Conservation (phyloP, 2,888 invertebrate genomes). For the Frankliniella fusca region DNA sequence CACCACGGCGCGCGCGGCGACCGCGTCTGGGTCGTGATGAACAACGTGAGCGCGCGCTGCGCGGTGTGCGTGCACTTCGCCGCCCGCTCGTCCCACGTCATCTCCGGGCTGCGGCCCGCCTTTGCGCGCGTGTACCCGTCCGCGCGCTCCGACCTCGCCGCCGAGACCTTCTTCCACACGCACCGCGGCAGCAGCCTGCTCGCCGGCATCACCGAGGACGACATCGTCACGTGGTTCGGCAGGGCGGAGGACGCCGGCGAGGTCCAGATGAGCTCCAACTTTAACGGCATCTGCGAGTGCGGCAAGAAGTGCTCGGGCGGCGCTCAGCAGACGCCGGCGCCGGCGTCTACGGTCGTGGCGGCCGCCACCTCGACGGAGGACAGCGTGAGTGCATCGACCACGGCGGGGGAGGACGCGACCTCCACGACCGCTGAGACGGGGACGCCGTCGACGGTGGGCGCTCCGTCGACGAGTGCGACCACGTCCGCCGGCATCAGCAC, state of each 20-base stretch:
- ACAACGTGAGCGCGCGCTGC: conserved; percentile 59
- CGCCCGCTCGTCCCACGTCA: conserved; percentile 56
- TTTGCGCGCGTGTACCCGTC: conserved; percentile 61
- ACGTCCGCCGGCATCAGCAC: not conserved
- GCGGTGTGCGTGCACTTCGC: conserved; percentile 61
- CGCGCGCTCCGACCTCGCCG: conserved; percentile 58
- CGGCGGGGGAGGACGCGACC: not conserved
- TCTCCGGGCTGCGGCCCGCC: conserved; percentile 59
- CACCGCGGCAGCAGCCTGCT: conserved; percentile 57
- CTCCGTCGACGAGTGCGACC: not conserved
- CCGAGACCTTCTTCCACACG: conserved; percentile 62
- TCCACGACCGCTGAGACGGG: not conserved
- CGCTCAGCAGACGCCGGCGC: not conserved
- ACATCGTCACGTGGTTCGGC: conserved; percentile 64
- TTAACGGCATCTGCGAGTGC: conserved; percentile 53
- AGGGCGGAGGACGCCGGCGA: conserved; percentile 52
- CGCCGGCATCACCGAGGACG: conserved; percentile 60
- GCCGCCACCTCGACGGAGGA: not conserved
- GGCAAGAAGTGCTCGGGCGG: conserved; percentile 52
- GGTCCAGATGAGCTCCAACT: conserved; percentile 47
- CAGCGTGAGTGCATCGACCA: not conserved
- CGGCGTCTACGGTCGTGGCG: not conserved
- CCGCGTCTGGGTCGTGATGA: conserved; percentile 62
- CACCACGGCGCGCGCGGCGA: conserved; percentile 59
- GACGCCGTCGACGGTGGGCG: not conserved